Conservation (phyloP, 2,888 invertebrate species). For the Punctoribates punctum region DNA sequence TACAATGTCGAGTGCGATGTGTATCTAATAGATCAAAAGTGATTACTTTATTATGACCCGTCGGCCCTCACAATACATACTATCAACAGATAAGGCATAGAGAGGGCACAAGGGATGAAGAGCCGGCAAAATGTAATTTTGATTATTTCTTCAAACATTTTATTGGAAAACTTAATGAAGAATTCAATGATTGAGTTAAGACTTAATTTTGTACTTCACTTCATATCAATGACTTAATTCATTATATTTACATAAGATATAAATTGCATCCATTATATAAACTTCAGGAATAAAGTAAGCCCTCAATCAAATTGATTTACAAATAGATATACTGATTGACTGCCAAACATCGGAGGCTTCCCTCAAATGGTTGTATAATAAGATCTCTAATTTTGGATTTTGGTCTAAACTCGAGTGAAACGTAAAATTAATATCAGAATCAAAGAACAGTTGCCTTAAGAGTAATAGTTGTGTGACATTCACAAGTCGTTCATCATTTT, state of each 20-base stretch:
- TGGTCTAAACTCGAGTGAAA: not conserved
- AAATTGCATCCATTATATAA: not conserved
- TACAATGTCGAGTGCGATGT: slow-evolving; percentile 3
- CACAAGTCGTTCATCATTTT: not conserved
- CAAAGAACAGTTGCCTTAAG: not conserved
- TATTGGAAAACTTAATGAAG: not conserved
- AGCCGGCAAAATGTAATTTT: slow-evolving; percentile 6
- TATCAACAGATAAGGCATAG: not conserved
- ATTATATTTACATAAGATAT: not conserved
- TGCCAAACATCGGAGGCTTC: not conserved
- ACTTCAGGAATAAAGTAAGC: not conserved
- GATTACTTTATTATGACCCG: slow-evolving; percentile 28
- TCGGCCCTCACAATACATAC: not conserved
- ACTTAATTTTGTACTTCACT: not conserved
- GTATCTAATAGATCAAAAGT: slow-evolving; percentile 29
- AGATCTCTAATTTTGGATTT: slow-evolving; percentile 1
- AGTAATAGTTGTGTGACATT: not conserved
- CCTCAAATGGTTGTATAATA: not conserved
- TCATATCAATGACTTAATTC: not conserved
- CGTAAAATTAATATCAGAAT: slow-evolving; percentile 7
- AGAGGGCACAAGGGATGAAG: not conserved
- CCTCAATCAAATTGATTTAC: not conserved
- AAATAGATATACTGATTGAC: not conserved
- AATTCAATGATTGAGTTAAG: not conserved
- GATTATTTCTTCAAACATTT: not conserved